phyloP scores from a whole-genome alignment of 2,888 invertebrate species.

The Drosophila barbarae region DNA sequence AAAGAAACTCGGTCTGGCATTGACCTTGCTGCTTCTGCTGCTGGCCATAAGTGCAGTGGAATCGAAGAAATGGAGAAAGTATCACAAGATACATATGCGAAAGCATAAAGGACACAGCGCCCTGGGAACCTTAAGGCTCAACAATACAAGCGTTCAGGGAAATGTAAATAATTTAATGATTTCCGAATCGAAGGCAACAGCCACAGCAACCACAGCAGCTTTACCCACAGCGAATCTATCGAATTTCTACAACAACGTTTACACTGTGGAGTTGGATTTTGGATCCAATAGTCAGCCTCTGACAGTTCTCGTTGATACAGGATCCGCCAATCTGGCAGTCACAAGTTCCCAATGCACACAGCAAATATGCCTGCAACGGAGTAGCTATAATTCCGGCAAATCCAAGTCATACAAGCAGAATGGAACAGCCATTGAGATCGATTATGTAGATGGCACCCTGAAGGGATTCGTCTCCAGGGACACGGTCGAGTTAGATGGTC shows the following conservation, averaged over 20 bases:
- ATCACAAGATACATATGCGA: neutral
- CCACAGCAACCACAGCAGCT: neutral
- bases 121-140: neutral
- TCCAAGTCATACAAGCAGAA: conserved; percentile 90
- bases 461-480: conserved; percentile 53
- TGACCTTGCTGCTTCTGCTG: conserved; percentile 25
- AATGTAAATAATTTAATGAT: neutral
- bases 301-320: conserved; percentile 94
- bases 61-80: conserved; percentile 12
- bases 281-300: conserved; percentile 91
- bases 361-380: conserved; percentile 95
- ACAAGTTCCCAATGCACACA: conserved; percentile 85
- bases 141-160: neutral
- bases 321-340: conserved; percentile 80
- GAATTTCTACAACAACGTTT: conserved; percentile 52
- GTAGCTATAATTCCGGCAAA: conserved; percentile 92
- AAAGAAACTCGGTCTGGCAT: conserved; percentile 26
- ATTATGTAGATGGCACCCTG: conserved; percentile 84
- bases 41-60: conserved; percentile 16
- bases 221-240: conserved; percentile 33
- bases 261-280: conserved; percentile 81
- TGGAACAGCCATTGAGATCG: conserved; percentile 93
- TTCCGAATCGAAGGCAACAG: neutral
- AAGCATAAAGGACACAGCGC: neutral
- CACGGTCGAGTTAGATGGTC: conserved; percentile 85